These are phyloP conservation scores for Dreissena polymorpha DNA, from an alignment of 1,140 invertebrate species.

Conservation along the genomic window DNA sequence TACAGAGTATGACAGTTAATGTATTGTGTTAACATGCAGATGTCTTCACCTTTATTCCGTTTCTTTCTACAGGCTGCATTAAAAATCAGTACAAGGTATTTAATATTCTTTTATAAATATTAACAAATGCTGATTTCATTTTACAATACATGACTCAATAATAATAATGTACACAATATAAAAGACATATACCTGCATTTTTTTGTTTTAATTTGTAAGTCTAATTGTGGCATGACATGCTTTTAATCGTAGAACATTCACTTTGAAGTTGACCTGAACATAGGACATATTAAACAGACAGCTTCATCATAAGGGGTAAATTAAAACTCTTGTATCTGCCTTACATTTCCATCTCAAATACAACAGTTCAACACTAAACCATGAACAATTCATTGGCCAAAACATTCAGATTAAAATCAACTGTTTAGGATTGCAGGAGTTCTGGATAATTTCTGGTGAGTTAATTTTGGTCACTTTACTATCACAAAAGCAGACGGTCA, in stretches of 20 bases:
- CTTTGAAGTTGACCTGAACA: no score
- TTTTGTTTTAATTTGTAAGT: no score
- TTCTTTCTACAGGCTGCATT: slow-evolving; percentile 32
- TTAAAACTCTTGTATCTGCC: background rate
- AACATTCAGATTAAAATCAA: background rate
- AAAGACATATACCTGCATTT: no score
- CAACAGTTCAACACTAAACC: background rate
- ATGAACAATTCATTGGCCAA: background rate
- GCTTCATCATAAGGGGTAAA: background rate
- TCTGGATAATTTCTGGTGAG: background rate
- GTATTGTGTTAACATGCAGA: background rate
- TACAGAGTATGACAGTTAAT: no score
- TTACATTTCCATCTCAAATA: background rate
- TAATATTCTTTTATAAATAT: no score
- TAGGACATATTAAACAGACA: no score
- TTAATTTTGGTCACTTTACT: background rate
- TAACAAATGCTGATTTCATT: no score
- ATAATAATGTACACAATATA: no score
- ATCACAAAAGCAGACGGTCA: slow-evolving; percentile 20
- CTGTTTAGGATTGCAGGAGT: background rate
- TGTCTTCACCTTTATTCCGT: slow-evolving; percentile 37
- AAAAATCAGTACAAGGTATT: no score
- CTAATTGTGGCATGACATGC: no score
- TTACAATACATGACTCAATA: no score
- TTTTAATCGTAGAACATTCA: no score